Conservation (phyloP, 53 echinoderm and acorn worm genomes). For the Henricia sp. region DNA sequence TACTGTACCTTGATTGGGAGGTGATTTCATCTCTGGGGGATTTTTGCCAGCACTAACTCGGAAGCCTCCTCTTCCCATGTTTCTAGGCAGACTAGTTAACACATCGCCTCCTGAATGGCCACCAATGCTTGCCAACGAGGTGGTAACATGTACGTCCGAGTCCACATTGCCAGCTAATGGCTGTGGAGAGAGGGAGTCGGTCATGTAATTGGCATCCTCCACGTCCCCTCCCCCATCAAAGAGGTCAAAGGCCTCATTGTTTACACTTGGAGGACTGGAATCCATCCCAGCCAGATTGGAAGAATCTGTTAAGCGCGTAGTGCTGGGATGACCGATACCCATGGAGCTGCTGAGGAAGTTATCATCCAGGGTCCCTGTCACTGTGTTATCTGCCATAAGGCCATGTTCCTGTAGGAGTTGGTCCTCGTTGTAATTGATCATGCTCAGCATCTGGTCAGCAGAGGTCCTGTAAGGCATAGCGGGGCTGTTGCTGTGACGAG, state of each 20-base stretch:
- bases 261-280: constrained; percentile 94
- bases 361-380: constrained; percentile 83
- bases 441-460: constrained; percentile 94
- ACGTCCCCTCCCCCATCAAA: constrained; percentile 91
- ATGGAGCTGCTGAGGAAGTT: constrained; percentile 86
- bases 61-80: constrained; percentile 36
- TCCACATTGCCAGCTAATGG: constrained; percentile 57
- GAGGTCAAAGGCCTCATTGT: constrained; percentile 94
- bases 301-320: constrained; percentile 74
- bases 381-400: constrained; percentile 84
- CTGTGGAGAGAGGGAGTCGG: constrained; percentile 88
- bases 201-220: constrained; percentile 92
- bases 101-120: constrained; percentile 48
- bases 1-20: constrained; percentile 41
- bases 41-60: constrained; percentile 36
- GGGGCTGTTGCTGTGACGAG: constrained; percentile 93
- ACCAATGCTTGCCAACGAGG: constrained; percentile 31
- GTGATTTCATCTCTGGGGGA: constrained; percentile 27
- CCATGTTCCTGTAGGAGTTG: constrained; percentile 91
- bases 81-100: constrained; percentile 30
- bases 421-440: constrained; percentile 91
- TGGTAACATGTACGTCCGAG: constrained; percentile 53
- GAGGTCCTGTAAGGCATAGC: constrained; percentile 83
- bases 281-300: constrained; percentile 83
- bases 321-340: constrained; percentile 68